Evolutionary conservation across 2,113 vertebrate species (phyloP).

Genomic region (Holacanthus passer): DNA sequence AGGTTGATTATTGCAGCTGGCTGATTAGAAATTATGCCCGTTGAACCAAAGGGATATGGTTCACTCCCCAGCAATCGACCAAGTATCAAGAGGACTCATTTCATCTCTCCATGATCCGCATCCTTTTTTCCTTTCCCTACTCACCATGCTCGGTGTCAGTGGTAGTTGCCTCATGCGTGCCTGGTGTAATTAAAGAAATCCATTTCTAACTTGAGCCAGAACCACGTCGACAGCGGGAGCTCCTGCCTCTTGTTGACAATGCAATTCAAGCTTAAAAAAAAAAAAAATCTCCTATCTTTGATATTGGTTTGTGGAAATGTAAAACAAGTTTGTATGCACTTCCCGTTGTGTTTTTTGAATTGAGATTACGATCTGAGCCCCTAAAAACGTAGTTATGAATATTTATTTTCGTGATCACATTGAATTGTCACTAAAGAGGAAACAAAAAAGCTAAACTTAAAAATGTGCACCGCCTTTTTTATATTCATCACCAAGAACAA

Average conservation of each 20-base stretch:
- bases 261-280: neutral
- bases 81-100: slow-evolving; percentile 55
- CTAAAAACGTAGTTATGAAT: no score
- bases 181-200: slow-evolving; percentile 48
- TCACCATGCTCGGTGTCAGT: neutral
- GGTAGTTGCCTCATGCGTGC: slow-evolving; percentile 1
- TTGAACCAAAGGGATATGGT: slow-evolving; percentile 61
- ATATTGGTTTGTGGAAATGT: no score
- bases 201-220: slow-evolving; percentile 22
- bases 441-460: no score
- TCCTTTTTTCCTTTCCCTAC: slow-evolving; percentile 24
- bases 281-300: neutral
- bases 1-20: slow-evolving; percentile 68
- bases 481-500: neutral
- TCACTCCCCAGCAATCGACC: slow-evolving; percentile 52
- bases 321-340: neutral
- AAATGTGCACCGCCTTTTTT: neutral
- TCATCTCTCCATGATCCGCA: slow-evolving; percentile 56
- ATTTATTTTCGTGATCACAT: no score
- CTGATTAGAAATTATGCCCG: slow-evolving; percentile 68
- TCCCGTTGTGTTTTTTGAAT: neutral
- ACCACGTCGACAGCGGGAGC: neutral
- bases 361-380: no score
- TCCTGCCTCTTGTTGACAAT: slow-evolving; percentile 2
- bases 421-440: no score